phyloP scores from a whole-genome alignment of 2,113 vertebrate species.

The Xenopus laevis region DNA sequence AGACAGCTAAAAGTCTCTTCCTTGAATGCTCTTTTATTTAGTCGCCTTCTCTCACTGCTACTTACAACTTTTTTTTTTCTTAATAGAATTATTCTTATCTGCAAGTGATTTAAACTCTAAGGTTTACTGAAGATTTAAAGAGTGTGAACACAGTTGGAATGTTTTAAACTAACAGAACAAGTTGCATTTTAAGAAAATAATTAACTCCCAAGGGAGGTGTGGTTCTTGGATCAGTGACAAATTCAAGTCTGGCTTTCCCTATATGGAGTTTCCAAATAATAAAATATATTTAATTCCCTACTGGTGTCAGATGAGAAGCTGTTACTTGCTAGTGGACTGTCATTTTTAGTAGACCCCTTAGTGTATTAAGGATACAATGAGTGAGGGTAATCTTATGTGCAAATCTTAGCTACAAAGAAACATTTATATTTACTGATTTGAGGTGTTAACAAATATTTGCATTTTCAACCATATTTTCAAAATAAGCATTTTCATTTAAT shows the following conservation, averaged over 20 bases:
- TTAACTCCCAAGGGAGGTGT: conserved; percentile 83
- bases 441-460: conserved; percentile 11
- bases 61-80: conserved; percentile 56
- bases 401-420: conserved; percentile 35
- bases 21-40: conserved; percentile 60
- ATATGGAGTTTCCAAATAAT: conserved; percentile 86
- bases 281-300: conserved; percentile 78
- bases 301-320: conserved; percentile 85
- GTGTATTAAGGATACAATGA: conserved; percentile 64
- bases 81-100: conserved; percentile 78
- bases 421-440: conserved; percentile 26
- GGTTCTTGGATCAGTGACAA: conserved; percentile 76
- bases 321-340: conserved; percentile 77
- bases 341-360: conserved; percentile 61
- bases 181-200: conserved; percentile 85
- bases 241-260: conserved; percentile 75
- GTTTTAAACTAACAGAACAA: conserved; percentile 83
- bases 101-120: conserved; percentile 77
- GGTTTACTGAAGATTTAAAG: conserved; percentile 87
- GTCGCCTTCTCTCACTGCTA: conserved; percentile 47
- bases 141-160: conserved; percentile 87
- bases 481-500: no score
- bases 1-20: conserved; percentile 58
- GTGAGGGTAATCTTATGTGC: conserved; percentile 41
- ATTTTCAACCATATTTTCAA: background rate